Evolutionary conservation across 1,140 invertebrate species (phyloP).

Genomic region (Yoshiicerus persimilis): DNA sequence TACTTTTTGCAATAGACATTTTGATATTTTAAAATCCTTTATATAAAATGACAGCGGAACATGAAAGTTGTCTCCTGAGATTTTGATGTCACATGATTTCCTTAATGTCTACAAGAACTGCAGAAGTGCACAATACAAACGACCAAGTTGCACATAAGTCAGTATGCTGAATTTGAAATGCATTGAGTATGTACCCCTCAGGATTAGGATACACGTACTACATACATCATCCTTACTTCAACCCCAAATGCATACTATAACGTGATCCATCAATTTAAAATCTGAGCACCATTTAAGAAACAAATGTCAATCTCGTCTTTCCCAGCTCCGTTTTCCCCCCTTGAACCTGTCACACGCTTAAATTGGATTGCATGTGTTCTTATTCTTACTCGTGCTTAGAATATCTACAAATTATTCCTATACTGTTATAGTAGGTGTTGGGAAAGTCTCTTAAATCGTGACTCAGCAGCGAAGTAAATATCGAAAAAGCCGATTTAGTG

Average conservation of each 20-base stretch:
- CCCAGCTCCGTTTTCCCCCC: neutral
- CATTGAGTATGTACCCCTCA: no score
- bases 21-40: no score
- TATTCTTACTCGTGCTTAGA: neutral
- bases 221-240: no score
- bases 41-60: neutral
- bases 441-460: no score
- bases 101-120: no score
- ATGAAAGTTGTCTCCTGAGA: neutral
- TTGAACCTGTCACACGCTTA: neutral
- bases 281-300: neutral
- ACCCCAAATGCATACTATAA: conserved; percentile 9
- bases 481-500: no score
- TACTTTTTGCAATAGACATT: no score
- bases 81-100: neutral
- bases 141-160: neutral
- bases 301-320: neutral
- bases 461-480: no score
- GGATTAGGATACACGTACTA: no score
- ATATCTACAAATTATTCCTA: neutral
- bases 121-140: no score
- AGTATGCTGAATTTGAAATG: neutral
- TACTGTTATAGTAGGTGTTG: neutral
- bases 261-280: conserved; percentile 14
- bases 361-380: neutral